Percentiles rank a stretch among this genome's conserved stretches.
Conservation (phyloP, 1,140 invertebrate species). For the Babylonia areolata region DNA sequence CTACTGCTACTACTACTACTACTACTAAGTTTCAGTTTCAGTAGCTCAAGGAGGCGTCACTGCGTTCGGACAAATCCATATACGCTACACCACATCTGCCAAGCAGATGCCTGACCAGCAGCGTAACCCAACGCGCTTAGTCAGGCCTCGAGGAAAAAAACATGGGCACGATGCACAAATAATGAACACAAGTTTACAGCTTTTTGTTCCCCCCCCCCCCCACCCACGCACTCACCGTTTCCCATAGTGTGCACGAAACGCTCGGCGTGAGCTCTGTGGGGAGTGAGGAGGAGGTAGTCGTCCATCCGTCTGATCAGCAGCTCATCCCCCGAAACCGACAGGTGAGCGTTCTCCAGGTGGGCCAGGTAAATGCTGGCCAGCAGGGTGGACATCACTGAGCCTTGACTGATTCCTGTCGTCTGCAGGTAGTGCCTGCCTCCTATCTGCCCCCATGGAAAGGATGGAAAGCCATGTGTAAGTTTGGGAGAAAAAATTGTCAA, state of each 20-base stretch:
- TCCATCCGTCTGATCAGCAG: constrained; percentile 65
- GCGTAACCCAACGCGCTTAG: no score
- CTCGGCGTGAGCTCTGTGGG: constrained; percentile 50
- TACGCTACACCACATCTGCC: no score
- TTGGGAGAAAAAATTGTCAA: no score
- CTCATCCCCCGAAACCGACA: constrained; percentile 46
- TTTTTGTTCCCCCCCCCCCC: no score
- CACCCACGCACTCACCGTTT: constrained; percentile 49
- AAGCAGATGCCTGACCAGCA: no score
- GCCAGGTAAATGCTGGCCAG: constrained; percentile 62
- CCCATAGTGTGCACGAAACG: constrained; percentile 51
- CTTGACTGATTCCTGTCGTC: constrained; percentile 62
- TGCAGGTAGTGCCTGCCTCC: constrained; percentile 52
- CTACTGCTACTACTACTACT: no score
- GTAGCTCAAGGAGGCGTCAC: no score
- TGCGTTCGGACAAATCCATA: no score
- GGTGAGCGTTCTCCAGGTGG: constrained; percentile 54
- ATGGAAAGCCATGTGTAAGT: no score
- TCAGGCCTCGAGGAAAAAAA: no score
- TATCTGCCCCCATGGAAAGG: constrained; percentile 43
- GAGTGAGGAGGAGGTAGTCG: constrained; percentile 64
- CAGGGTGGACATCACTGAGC: constrained; percentile 62
- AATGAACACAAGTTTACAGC: no score
- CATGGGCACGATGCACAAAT: neutral
- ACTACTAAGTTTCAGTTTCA: no score